Conservation (phyloP, 2,797 vertebrate species). For the Lagocephalus sceleratus region DNA sequence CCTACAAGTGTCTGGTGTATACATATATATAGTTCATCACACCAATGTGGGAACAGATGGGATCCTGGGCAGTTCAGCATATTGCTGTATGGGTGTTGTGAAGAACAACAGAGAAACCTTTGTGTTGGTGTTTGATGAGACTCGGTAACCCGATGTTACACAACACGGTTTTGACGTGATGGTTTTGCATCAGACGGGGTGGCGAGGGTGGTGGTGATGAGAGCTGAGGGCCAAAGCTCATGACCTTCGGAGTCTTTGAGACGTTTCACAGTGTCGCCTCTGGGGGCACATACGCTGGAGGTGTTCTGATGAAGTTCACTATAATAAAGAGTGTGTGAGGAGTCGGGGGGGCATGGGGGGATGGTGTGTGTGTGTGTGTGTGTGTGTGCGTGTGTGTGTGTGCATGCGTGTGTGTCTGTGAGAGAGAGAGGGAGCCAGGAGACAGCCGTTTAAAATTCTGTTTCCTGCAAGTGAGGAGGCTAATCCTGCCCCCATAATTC, state of each 20-base stretch:
- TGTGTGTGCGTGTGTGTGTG: conserved; percentile 37
- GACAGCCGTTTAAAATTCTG: conserved; percentile 99
- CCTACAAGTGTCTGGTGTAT: too few relatives aligned
- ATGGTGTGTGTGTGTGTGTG: conserved; percentile 53
- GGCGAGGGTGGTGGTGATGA: conserved; percentile 23
- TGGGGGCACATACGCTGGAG: conserved; percentile 32
- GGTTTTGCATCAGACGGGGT: conserved; percentile 6
- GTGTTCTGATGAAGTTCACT: conserved; percentile 68
- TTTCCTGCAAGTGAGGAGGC: conserved; percentile 99
- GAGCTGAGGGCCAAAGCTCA: conserved; percentile 21
- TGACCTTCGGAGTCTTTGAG: conserved; percentile 35
- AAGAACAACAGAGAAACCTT: too few relatives aligned
- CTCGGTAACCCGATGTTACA: conserved; percentile 6
- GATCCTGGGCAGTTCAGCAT: too few relatives aligned
- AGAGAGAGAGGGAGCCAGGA: conserved; percentile 77
- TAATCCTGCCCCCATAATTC: conserved; percentile 99
- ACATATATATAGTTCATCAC: too few relatives aligned
- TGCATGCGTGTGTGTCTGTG: conserved; percentile 51
- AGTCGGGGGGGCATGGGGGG: conserved; percentile 57
- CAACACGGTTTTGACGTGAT: neutral
- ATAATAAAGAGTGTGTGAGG: conserved; percentile 57
- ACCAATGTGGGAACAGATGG: too few relatives aligned
- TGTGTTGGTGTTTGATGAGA: conserved; percentile 12
- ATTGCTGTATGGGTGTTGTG: too few relatives aligned
- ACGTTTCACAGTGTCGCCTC: conserved; percentile 44